These are phyloP conservation scores for Sciurus carolinensis DNA, from an alignment of 2,797 vertebrate species.

Conservation along the genomic window DNA sequence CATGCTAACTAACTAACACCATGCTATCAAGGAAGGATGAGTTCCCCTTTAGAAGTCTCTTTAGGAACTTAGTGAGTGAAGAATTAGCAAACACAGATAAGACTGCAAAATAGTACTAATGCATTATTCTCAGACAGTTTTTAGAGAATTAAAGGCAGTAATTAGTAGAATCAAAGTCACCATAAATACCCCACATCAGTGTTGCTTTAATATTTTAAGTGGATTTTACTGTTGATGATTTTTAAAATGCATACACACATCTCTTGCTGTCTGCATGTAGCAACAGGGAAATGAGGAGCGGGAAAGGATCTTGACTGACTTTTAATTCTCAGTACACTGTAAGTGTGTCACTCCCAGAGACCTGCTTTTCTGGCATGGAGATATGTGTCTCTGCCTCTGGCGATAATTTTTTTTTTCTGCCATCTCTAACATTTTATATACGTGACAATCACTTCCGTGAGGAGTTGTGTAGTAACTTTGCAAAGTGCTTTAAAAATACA, in stretches of 20 bases:
- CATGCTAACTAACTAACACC: background rate
- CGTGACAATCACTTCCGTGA: background rate
- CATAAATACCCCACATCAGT: background rate
- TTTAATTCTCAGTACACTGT: background rate
- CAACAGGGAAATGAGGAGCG: background rate
- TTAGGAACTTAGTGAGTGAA: background rate
- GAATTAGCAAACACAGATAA: background rate
- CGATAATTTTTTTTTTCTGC: background rate
- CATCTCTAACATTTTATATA: background rate
- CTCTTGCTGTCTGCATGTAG: background rate
- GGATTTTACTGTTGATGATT: background rate
- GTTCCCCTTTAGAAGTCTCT: background rate
- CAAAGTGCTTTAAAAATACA: constrained; percentile 62
- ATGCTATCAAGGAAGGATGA: background rate
- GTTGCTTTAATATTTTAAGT: background rate
- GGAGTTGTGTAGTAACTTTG: constrained; percentile 4
- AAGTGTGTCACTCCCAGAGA: background rate
- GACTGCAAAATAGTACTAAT: background rate
- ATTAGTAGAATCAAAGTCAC: background rate
- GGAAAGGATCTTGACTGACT: background rate
- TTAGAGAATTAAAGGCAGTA: background rate
- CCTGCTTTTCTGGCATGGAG: background rate
- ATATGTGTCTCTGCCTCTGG: background rate
- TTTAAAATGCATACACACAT: background rate
- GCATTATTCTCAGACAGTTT: background rate